Conservation (phyloP, 2,113 vertebrate species). For the Pipra filicauda region DNA sequence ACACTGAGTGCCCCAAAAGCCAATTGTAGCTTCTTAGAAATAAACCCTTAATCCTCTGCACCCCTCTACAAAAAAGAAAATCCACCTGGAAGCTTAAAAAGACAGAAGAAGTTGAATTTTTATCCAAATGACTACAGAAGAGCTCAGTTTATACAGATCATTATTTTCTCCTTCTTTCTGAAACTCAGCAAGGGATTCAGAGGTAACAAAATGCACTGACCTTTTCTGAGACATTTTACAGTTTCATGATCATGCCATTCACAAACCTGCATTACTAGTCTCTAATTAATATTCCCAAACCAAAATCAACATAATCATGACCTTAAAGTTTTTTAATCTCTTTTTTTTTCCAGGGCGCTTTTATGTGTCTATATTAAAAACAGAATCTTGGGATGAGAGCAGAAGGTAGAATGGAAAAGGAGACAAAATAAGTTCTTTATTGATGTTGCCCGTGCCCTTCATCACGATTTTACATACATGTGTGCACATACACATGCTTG, state of each 20-base stretch:
- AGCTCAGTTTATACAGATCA: background rate
- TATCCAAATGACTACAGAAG: background rate
- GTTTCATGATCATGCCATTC: background rate
- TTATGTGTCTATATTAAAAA: background rate
- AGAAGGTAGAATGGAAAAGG: background rate
- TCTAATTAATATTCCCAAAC: slow-evolving; percentile 8
- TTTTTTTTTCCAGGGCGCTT: background rate
- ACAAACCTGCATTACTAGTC: background rate
- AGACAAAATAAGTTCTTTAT: background rate
- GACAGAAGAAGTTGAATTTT: background rate
- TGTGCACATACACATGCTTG: background rate
- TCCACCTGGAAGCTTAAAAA: background rate
- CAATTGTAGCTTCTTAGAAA: slow-evolving; percentile 41
- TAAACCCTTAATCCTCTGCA: slow-evolving; percentile 37
- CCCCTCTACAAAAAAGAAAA: background rate
- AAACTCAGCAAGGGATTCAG: slow-evolving; percentile 1
- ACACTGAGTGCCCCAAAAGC: slow-evolving; percentile 38
- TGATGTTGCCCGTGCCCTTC: background rate
- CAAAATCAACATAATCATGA: background rate
- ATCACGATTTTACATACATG: background rate
- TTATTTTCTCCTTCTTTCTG: background rate
- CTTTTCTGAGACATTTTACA: background rate
- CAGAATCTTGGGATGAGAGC: background rate
- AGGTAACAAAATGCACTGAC: slow-evolving; percentile 5
- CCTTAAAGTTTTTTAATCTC: background rate